Percentiles rank a stretch among this genome's conserved stretches.
These are phyloP conservation scores for Lottia scabra DNA, from an alignment of 2,888 invertebrate genomes.

Conservation along the genomic window DNA sequence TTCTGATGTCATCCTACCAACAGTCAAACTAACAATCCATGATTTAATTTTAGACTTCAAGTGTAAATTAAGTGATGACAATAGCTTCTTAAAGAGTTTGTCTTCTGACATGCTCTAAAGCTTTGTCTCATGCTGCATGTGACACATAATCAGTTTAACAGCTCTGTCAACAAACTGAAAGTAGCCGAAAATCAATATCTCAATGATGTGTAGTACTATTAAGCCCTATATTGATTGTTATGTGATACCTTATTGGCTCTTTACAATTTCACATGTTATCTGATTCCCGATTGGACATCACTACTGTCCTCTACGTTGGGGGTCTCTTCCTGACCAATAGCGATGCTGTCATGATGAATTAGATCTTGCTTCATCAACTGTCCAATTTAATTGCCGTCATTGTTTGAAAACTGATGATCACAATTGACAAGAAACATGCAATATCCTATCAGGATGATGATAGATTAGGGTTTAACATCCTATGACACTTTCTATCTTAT, in stretches of 20 bases:
- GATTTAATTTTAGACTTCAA: not conserved
- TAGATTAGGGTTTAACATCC: too few relatives aligned
- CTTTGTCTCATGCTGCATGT: not conserved
- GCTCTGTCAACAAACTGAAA: not conserved
- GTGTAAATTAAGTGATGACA: not conserved
- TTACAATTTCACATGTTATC: not conserved
- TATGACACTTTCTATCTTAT: too few relatives aligned
- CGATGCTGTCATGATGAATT: not conserved
- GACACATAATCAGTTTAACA: conserved; percentile 1
- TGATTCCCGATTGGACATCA: too few relatives aligned
- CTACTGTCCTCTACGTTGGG: too few relatives aligned
- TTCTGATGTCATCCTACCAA: too few relatives aligned
- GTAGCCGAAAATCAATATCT: not conserved
- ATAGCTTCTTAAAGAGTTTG: not conserved
- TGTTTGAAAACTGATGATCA: too few relatives aligned
- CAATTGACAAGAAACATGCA: too few relatives aligned
- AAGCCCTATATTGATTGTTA: not conserved
- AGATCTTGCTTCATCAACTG: not conserved
- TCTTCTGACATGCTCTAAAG: not conserved
- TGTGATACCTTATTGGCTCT: not conserved
- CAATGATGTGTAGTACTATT: not conserved
- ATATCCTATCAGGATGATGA: too few relatives aligned
- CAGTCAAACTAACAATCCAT: too few relatives aligned
- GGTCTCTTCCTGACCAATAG: not conserved
- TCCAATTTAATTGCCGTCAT: not conserved